A percentile compares a stretch with the other conserved stretches of the same genome.
Conservation (phyloP, 2,888 invertebrate species). For the Fissipunctia ypsillon region DNA sequence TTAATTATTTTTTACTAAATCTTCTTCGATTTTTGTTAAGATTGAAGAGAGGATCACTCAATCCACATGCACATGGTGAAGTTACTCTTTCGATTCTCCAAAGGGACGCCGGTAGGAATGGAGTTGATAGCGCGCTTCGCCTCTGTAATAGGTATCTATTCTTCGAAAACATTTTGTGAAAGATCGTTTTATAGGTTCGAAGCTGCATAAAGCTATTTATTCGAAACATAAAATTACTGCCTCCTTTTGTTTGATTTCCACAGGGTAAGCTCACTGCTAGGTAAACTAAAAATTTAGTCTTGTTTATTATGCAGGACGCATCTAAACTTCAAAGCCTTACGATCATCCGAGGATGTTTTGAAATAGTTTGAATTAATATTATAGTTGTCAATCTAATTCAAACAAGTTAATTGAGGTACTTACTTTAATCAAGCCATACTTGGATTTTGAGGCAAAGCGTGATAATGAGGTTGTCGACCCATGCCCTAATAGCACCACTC, state of each 20-base stretch:
- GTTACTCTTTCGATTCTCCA: too few species aligned
- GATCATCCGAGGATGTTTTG: conserved; percentile 23
- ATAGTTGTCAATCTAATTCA: conserved; percentile 39
- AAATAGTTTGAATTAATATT: conserved; percentile 41
- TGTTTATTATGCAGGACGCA: not conserved
- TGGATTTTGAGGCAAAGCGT: conserved; percentile 65
- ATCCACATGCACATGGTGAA: too few species aligned
- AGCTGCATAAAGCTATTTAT: not conserved
- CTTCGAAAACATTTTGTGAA: too few species aligned
- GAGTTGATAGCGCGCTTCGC: too few species aligned
- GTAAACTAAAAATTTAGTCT: not conserved
- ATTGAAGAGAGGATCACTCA: too few species aligned
- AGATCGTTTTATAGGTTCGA: too few species aligned
- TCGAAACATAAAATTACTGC: not conserved
- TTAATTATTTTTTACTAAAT: too few species aligned
- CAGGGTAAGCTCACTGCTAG: not conserved
- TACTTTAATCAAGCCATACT: conserved; percentile 54
- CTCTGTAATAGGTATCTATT: too few species aligned
- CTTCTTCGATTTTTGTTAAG: too few species aligned
- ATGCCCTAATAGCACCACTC: conserved; percentile 69
- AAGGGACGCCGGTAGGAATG: too few species aligned
- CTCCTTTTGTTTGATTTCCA: not conserved
- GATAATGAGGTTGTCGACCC: conserved; percentile 77
- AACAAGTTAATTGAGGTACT: conserved; percentile 49
- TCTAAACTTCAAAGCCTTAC: not conserved